Evolutionary conservation across 1,140 invertebrate genomes (phyloP), one percentile per base, ranked within the genome.

Genomic region (Drosophila bocki): DNA sequence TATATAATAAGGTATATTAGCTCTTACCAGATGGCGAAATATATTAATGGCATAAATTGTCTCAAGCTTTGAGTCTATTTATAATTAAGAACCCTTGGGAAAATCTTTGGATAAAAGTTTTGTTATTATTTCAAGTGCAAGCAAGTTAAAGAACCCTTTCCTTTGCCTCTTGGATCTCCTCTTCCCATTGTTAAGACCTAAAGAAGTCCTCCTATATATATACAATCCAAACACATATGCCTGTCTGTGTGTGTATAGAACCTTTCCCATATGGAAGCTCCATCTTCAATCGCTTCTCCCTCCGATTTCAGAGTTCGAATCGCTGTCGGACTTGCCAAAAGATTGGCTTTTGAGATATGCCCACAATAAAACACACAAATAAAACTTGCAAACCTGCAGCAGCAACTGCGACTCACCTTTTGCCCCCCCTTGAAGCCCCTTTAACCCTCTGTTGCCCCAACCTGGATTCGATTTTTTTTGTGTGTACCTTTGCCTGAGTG

Each of bases 301-400:
- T 58, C 67, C 59, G 32, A 63, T 70, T 71, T 57, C 69, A 75
- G 68, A 74, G 72, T 84, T 84, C 78, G 78, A 75, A 71, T 75
- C 71, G 78, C 62, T 71, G 76, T 78, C 75, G 80, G 64, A 80
- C 78, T 75, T 82, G 76, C 76, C 71, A 60, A 77, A 85, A 90
- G 85, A 90, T 90, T 90, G 76, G 64, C 86, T 82, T 91, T 86
- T 91, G 82, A 86, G 85, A 90, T 90, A 90, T 91, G 85, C 86
- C 67, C 85, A 85, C 85, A 90, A 90, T 90, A 90, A 91, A 90
- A 90, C 75, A 85, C 86, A 91, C 82, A 90, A 85, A 90, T 91
- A 90, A 90, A 91, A 85, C 74, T 78, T 82, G 83, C 76, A 82
- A 79, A 85, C 78, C 83, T 87, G 83, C 83, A 87, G 53, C 53